Percentiles rank a stretch among this genome's conserved stretches.
Conservation (phyloP, 2,888 invertebrate genomes). For the Muschampia plurimacula region DNA sequence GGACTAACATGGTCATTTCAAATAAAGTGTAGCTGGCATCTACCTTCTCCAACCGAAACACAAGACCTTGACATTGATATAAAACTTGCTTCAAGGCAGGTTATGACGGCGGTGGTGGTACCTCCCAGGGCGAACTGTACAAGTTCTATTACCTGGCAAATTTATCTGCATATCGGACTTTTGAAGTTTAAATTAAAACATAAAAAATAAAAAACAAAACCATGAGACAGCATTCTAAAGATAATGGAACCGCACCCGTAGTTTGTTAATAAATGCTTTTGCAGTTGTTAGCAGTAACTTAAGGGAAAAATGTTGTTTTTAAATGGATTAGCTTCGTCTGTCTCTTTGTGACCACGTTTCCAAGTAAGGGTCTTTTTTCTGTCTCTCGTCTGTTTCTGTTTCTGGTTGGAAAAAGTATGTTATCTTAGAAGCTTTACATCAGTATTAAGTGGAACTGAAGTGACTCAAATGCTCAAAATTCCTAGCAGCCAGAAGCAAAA, state of each 20-base stretch:
- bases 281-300: not conserved
- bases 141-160: too few relatives aligned
- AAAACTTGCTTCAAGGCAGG: too few relatives aligned
- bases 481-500: not conserved
- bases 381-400: not conserved
- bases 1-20: too few relatives aligned
- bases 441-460: not conserved
- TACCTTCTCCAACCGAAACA: too few relatives aligned
- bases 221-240: not conserved
- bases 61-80: too few relatives aligned
- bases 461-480: not conserved
- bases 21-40: too few relatives aligned
- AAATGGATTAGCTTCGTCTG: not conserved
- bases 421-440: not conserved
- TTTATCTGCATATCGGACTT: too few relatives aligned
- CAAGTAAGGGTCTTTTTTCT: not conserved
- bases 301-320: constrained; percentile 1
- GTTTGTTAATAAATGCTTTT: not conserved
- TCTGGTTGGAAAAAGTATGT: not conserved
- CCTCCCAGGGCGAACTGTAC: too few relatives aligned
- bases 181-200: too few relatives aligned
- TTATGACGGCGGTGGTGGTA: too few relatives aligned
- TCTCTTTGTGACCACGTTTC: not conserved
- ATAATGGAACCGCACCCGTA: constrained; percentile 1
- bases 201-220: not conserved